phyloP scores from a whole-genome alignment of 2,797 vertebrate species.

The Loris lydekkerianus region DNA sequence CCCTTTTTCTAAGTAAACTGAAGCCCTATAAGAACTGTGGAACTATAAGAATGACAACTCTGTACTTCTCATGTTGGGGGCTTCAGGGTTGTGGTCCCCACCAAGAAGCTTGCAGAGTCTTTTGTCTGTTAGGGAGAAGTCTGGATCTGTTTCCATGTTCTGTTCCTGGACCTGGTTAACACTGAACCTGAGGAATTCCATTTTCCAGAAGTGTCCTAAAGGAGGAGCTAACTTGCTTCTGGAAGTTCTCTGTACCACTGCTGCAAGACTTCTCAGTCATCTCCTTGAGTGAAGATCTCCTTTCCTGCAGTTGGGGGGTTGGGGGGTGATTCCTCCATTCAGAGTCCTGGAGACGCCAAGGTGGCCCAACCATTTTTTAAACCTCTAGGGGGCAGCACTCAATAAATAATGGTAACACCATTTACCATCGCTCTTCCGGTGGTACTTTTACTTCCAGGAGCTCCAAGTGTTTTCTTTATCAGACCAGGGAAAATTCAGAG shows the following conservation, averaged over 20 bases:
- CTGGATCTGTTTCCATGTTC: background rate
- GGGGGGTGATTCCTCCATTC: background rate
- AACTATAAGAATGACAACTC: background rate
- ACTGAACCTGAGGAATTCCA: background rate
- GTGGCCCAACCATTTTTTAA: background rate
- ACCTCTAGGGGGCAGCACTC: constrained; percentile 85
- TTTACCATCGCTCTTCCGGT: background rate
- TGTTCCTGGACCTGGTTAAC: background rate
- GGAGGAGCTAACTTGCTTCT: constrained; percentile 27
- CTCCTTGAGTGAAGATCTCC: background rate
- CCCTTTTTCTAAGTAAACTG: background rate
- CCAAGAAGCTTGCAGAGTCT: background rate
- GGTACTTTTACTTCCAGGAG: background rate
- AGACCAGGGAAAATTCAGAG: background rate
- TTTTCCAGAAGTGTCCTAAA: constrained; percentile 40
- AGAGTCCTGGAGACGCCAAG: constrained; percentile 4
- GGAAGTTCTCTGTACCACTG: background rate
- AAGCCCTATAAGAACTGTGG: background rate
- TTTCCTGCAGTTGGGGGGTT: background rate
- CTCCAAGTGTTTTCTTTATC: constrained; percentile 17
- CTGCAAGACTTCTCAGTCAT: background rate
- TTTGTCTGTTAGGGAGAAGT: background rate
- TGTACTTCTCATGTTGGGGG: background rate
- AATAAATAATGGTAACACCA: constrained; percentile 81
- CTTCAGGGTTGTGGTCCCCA: background rate